Conservation (phyloP, 2,797 vertebrate genomes). For the Sternotherus odoratus region DNA sequence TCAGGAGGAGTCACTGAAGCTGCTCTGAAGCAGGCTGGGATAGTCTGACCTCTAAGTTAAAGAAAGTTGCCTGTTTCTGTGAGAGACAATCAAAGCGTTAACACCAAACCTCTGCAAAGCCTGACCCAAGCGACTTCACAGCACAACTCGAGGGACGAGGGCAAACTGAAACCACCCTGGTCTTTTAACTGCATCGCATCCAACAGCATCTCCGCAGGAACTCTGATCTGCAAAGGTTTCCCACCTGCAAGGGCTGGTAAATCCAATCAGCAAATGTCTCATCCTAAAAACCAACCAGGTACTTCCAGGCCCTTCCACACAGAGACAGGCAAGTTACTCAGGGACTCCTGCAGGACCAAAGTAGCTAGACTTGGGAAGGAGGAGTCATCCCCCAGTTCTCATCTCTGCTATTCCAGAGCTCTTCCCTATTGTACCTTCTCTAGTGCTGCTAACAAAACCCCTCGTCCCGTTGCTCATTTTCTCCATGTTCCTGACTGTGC, state of each 20-base stretch:
- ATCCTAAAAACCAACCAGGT: background rate
- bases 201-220: background rate
- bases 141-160: too few species aligned
- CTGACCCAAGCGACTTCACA: too few species aligned
- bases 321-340: background rate
- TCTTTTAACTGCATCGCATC: background rate
- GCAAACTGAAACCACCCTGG: background rate
- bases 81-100: background rate
- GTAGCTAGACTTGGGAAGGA: background rate
- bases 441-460: background rate
- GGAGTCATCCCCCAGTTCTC: background rate
- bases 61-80: background rate
- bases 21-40: background rate
- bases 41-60: background rate
- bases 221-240: background rate
- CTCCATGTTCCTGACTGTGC: background rate
- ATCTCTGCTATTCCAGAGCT: background rate
- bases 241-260: background rate
- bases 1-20: background rate
- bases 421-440: background rate
- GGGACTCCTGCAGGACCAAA: background rate
- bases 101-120: background rate
- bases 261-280: background rate
- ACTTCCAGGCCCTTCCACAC: background rate
- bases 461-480: background rate